Evolutionary conservation across 1,140 invertebrate genomes (phyloP).

Genomic region (Agraylea sexmaculata): DNA sequence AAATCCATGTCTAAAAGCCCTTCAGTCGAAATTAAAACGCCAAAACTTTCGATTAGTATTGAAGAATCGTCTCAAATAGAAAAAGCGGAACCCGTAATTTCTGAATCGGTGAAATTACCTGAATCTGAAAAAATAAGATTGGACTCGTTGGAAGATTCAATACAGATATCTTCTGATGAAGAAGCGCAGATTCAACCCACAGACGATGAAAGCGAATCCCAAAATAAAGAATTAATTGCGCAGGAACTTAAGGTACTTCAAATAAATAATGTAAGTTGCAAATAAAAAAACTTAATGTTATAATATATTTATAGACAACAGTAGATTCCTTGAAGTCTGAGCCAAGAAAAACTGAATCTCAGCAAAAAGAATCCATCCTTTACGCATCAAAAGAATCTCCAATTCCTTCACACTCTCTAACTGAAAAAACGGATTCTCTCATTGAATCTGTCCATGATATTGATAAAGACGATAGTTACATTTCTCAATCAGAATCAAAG

Average conservation of each 20-base stretch:
- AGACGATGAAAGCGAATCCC: constrained; percentile 19
- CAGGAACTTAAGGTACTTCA: background rate
- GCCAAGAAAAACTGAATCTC: constrained; percentile 30
- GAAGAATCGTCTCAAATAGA: constrained; percentile 11
- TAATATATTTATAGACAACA: constrained; percentile 1
- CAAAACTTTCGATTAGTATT: constrained; percentile 18
- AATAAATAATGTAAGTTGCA: background rate
- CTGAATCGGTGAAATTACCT: background rate
- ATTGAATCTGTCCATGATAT: constrained; percentile 37
- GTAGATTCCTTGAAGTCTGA: background rate
- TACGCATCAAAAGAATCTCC: constrained; percentile 34
- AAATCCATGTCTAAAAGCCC: background rate
- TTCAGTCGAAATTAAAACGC: constrained; percentile 10
- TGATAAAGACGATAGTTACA: constrained; percentile 36
- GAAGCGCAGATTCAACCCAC: constrained; percentile 20
- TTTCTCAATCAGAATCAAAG: constrained; percentile 41
- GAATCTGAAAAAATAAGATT: constrained; percentile 10
- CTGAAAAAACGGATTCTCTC: constrained; percentile 35
- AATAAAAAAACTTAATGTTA: background rate
- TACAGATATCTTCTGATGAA: constrained; percentile 20
- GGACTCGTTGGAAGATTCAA: constrained; percentile 19
- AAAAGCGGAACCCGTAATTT: constrained; percentile 2
- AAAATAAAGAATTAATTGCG: constrained; percentile 10
- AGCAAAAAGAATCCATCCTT: constrained; percentile 29
- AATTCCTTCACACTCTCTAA: constrained; percentile 23